These are phyloP conservation scores for Mizuhopecten yessoensis DNA, from an alignment of 1,140 invertebrate species.

Conservation along the genomic window DNA sequence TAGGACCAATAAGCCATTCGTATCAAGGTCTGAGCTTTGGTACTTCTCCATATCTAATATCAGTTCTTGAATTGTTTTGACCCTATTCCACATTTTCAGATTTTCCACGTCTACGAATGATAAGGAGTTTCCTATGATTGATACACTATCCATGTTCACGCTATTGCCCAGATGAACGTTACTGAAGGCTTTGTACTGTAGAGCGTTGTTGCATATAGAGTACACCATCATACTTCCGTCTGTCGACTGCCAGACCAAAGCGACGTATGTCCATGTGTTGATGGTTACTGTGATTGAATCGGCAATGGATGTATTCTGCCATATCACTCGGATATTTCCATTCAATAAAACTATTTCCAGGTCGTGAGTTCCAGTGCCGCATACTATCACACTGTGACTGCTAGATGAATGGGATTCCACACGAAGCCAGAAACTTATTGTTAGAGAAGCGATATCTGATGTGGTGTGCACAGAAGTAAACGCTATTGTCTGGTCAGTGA, in stretches of 20 bases:
- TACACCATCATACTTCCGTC: slow-evolving; percentile 56
- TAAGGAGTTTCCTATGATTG: slow-evolving; percentile 40
- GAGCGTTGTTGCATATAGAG: slow-evolving; percentile 53
- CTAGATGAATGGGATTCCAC: slow-evolving; percentile 23
- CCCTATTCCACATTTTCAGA: slow-evolving; percentile 58
- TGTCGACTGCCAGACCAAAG: slow-evolving; percentile 59
- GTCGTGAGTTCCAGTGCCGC: not conserved
- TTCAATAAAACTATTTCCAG: slow-evolving; percentile 56
- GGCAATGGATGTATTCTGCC: slow-evolving; percentile 34
- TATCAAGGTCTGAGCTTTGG: not conserved
- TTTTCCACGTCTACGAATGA: slow-evolving; percentile 63
- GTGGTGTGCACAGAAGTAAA: slow-evolving; percentile 47
- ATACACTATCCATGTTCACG: slow-evolving; percentile 51
- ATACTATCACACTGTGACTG: not conserved
- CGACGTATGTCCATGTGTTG: slow-evolving; percentile 61
- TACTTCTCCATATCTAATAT: slow-evolving; percentile 54
- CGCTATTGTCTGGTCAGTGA: slow-evolving; percentile 47
- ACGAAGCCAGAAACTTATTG: slow-evolving; percentile 58
- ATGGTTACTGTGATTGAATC: slow-evolving; percentile 39
- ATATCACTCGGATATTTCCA: slow-evolving; percentile 55
- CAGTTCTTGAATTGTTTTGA: slow-evolving; percentile 57
- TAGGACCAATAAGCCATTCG: slow-evolving; percentile 50
- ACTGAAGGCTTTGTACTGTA: slow-evolving; percentile 55
- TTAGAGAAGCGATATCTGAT: slow-evolving; percentile 54
- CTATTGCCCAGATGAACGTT: slow-evolving; percentile 24